Base-by-base conservation (phyloP, 2,113 vertebrate genomes). In the Sorex araneus region DNA sequence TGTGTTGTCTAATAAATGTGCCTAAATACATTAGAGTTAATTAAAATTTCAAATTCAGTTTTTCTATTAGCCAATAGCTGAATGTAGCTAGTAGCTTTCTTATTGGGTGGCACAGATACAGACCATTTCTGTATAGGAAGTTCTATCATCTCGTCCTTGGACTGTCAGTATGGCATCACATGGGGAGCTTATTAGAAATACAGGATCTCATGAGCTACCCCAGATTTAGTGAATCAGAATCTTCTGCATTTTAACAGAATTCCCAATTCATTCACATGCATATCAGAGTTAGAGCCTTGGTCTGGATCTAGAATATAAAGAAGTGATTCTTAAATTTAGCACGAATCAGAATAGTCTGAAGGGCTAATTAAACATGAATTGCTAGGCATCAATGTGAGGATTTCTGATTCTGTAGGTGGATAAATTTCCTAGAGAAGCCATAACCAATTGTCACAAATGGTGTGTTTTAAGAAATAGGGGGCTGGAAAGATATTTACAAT, bases 11-110 rank as follows among this genome's bases (percentile, higher is more conserved):
- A 67, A 71, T 80, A 47, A 30, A 43, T 43, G 3, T 82, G 40
- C 54, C 67, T 89, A 73, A 25, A 66, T 81, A 89, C 34, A 54
- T 93, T 43, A 27, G 86, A 57, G 36, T 90, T 60, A 57, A 78
- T 89, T 88, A 27, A 67, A 77, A 54, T 43, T 43, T 50, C 23
- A 93, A 83, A 71, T 64, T 84, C 25, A 73, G 2, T 94, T 71
- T 12, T 93, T 28, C 81, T 19, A 34, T 70, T 69, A 90, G 80
- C 71, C 86, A 70, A 63, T n/a, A 76, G 79, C 23, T 90, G 7
- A 11, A 23, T 21, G 4, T 81, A 47, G 15, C 43, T 71, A 64
- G 19, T n/a, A 36, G 28, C 13, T 69, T 71, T 73, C 47, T 83
- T 78, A 69, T 28, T 57, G 54, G 47, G 6, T 57, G 74, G 23